A percentile compares a stretch with the other conserved stretches of the same genome.
Evolutionary conservation across 2,113 vertebrate genomes (phyloP).

Genomic region (Apistogramma diplotaenia): DNA sequence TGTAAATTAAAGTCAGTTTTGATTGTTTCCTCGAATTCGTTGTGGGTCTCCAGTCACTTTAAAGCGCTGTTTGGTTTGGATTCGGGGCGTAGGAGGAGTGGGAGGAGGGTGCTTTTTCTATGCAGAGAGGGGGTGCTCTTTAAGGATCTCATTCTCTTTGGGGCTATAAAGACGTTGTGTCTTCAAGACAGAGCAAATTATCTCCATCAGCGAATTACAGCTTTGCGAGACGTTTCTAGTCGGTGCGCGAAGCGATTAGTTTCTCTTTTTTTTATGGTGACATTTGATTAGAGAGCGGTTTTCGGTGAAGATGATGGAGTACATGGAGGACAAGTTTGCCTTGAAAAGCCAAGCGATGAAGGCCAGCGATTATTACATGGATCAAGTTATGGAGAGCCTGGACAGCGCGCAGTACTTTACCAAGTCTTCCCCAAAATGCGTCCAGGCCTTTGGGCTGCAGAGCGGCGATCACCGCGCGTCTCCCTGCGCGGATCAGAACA

Average conservation of each 20-base stretch:
- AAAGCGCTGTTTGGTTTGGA: constrained; percentile 57
- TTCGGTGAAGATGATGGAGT: constrained; percentile 87
- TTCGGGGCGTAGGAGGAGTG: constrained; percentile 84
- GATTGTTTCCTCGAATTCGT: constrained; percentile 53
- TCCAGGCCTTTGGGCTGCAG: constrained; percentile 87
- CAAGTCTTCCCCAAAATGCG: constrained; percentile 89
- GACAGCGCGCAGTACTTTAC: constrained; percentile 91
- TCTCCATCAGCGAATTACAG: constrained; percentile 67
- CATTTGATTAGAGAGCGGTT: constrained; percentile 52
- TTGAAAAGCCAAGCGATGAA: constrained; percentile 88
- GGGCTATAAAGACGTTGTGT: constrained; percentile 87
- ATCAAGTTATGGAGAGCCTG: constrained; percentile 95
- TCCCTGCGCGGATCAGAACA: constrained; percentile 84
- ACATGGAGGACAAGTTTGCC: constrained; percentile 93
- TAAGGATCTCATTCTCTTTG: constrained; percentile 76
- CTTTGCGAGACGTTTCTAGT: not conserved
- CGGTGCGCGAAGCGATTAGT: constrained; percentile 13
- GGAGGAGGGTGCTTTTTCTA: constrained; percentile 56
- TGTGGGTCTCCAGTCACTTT: constrained; percentile 28
- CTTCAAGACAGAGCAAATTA: constrained; percentile 81
- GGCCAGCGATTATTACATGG: constrained; percentile 92
- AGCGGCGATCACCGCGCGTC: constrained; percentile 85
- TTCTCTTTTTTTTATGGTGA: constrained; percentile 34
- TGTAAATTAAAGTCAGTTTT: constrained; percentile 47
- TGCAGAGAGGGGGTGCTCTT: constrained; percentile 79